Evolutionary conservation across 2,113 vertebrate species (phyloP), one percentile per base, ranked within the genome.

Genomic region (Dunckerocampus dactyliophorus): DNA sequence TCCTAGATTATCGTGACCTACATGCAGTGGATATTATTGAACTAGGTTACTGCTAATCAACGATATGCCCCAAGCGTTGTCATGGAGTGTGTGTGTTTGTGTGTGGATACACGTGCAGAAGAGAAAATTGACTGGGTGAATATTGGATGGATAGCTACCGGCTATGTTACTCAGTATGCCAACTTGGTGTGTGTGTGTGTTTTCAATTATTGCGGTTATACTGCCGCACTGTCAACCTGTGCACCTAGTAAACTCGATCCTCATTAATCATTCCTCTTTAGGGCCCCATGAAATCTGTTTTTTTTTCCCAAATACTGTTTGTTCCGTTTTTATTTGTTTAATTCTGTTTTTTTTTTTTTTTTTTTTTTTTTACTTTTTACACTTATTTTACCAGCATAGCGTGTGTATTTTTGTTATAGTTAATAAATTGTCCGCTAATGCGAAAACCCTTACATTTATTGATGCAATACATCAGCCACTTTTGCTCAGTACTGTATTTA

Each of bases 1-100:
- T 76, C 81, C 82, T 67, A 77, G 72, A 86, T 84, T 80, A 79
- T 77, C 68, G 62, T 88, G 86, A 85, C 87, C 89, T 82, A 88
- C 71, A 86, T 89, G 71, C 71, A 53, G 72, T 69, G 68, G 69
- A 78, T 86, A 73, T 62, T 85, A 86, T 83, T 78, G 83, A 88
- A 87, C 80, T 84, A 73, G 82, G 81, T 82, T 86, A 69, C 61
- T 63, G 77, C 77, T 87, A 80, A 86, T 87, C 82, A 82, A 77
- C 64, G 75, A 21, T 39, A 47, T 80, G 81, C 68, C 83, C 71
- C 57, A 75, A 76, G 81, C 79, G 77, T 67, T 74, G 34, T 68
- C 69, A 71, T 66, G 66, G 51, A 24, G 45, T n/a, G 15, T 59
- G 51, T 59, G 59, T 51, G 1, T 74, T 61, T 71, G 42, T 67